Evolutionary conservation across 2,797 vertebrate species (phyloP), one percentile per base, ranked within the genome.

Genomic region (Danio aesculapii): DNA sequence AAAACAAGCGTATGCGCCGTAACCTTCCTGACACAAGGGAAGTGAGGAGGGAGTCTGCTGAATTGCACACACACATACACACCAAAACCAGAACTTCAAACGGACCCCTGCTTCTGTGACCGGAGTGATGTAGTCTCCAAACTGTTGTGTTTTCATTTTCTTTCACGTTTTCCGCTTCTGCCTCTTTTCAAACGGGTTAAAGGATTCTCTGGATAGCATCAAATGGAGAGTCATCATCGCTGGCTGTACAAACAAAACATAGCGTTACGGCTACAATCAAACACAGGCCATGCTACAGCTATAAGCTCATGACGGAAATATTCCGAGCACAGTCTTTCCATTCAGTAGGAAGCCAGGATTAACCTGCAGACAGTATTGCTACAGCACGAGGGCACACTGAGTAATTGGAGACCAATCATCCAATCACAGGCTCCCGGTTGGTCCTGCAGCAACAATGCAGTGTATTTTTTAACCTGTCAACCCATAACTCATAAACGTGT

Each of bases 11-110:
- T 87, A 75, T 83, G 87, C 85, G 89, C 82, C 84, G 90, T 81
- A 88, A 88, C 90, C 93, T 91, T 92, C 90, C 92, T 91, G 88
- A 90, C 85, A 86, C 88, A 86, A 90, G 80, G 84, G 63, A 88
- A 89, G 87, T 85, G 83, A 85, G 62, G 85, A 84, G 79, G 82
- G 84, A 52, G 61, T 73, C 70, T 64, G 81, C 68, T 83, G 81
- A 86, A 87, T 84, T 87, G 88, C 81, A 85, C 79, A 59, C 84
- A 72, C 83, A 79, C 83, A 82, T 71, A 79, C 69, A 73, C 74
- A 85, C 87, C 84, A 82, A 67, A 50, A 58, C 9, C 52, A 71
- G 55, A 86, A 89, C 82, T 89, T 88, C 84, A 89, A 89, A 82
- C 86, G 83, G 75, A 50, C 49, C 82, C 81, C 86, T 82, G 80